These are phyloP conservation scores for Corythornis vintsioides DNA, from an alignment of 2,113 vertebrate species.

Conservation along the genomic window DNA sequence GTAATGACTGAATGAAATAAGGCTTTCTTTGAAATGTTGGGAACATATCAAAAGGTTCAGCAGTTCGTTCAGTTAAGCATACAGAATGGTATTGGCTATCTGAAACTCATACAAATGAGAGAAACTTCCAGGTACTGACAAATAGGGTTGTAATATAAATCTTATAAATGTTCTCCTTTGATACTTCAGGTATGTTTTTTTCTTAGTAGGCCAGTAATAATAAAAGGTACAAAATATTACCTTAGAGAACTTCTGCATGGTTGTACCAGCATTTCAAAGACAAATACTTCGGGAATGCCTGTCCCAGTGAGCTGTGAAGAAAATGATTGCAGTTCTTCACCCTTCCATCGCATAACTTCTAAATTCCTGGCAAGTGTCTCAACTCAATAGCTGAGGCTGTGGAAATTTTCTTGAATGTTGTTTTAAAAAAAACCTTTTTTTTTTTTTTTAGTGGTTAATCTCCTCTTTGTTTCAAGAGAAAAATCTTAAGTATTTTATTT, in stretches of 20 bases:
- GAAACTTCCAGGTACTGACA: not conserved
- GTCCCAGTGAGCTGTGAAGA: not conserved
- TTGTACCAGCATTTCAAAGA: not conserved
- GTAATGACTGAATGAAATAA: not conserved
- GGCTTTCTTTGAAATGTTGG: not conserved
- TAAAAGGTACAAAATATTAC: not conserved
- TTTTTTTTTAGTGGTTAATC: not conserved
- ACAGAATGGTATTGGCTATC: not conserved
- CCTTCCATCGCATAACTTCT: not conserved
- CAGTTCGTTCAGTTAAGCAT: not conserved
- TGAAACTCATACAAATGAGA: not conserved
- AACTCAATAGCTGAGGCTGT: not conserved
- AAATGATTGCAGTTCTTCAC: not conserved
- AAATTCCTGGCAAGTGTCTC: not conserved
- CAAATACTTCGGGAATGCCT: not conserved
- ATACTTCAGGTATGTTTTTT: not conserved
- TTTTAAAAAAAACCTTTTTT: not conserved
- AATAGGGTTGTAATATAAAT: not conserved
- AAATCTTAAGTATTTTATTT: not conserved
- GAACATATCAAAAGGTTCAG: not conserved
- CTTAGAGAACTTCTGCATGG: not conserved
- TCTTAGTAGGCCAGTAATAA: not conserved
- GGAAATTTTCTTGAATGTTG: not conserved
- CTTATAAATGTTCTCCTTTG: not conserved
- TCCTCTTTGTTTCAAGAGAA: not conserved